phyloP scores from a whole-genome alignment of 2,113 vertebrate genomes.

The Colaptes auratus region DNA sequence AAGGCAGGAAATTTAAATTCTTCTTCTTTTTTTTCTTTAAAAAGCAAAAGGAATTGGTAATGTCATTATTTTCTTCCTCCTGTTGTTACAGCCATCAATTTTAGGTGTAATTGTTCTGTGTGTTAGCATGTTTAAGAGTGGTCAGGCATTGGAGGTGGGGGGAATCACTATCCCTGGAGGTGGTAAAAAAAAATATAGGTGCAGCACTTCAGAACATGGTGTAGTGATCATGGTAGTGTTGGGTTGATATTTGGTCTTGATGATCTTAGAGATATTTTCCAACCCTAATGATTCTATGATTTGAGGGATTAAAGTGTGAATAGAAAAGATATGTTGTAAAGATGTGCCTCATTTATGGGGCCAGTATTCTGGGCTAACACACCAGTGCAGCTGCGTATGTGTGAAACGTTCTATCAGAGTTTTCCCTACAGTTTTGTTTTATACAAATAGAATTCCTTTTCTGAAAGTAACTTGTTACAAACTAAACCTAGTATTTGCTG shows the following conservation, averaged over 20 bases:
- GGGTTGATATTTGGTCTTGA: no score
- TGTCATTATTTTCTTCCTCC: neutral
- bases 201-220: no score
- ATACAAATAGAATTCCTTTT: neutral
- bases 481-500: neutral
- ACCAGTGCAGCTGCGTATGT: neutral
- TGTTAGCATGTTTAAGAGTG: neutral
- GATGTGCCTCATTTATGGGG: neutral
- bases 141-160: no score
- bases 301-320: neutral
- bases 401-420: neutral
- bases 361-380: neutral
- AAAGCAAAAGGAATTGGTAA: neutral
- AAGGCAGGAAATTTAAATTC: neutral
- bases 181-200: no score
- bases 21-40: no score
- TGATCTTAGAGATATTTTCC: no score
- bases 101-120: neutral
- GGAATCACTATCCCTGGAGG: no score
- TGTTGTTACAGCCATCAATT: neutral
- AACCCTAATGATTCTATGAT: neutral
- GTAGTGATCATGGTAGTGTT: no score
- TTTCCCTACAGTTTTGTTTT: neutral
- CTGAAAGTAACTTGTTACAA: neutral
- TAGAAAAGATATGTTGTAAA: neutral